Conservation (phyloP, 2,113 vertebrate genomes). For the Pelecanoides urinatrix region DNA sequence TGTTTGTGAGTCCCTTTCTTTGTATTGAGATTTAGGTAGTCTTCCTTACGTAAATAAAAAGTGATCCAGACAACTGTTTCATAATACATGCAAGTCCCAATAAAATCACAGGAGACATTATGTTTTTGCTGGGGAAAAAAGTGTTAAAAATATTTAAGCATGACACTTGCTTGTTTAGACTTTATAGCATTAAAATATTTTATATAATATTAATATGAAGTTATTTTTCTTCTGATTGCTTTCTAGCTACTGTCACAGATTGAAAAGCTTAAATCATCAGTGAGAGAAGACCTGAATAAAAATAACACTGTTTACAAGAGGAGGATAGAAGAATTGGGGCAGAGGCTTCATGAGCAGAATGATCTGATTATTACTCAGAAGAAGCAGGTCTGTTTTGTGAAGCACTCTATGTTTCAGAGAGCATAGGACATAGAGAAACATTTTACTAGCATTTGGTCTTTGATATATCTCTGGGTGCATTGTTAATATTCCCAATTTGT, state of each 20-base stretch:
- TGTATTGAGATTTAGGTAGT: neutral
- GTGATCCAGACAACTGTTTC: neutral
- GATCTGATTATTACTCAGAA: conserved; percentile 77
- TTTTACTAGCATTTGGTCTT: neutral
- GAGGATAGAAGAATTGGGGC: conserved; percentile 78
- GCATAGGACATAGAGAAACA: neutral
- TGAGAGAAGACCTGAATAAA: conserved; percentile 73
- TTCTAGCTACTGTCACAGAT: conserved; percentile 80
- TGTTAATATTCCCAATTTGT: neutral
- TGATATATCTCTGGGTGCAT: neutral
- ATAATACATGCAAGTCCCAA: neutral
- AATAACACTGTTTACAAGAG: conserved; percentile 73
- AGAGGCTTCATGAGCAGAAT: conserved; percentile 82
- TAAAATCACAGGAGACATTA: neutral
- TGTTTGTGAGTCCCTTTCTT: neutral
- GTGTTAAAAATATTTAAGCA: neutral
- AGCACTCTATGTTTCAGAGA: neutral
- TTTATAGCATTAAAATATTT: neutral
- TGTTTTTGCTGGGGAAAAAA: neutral
- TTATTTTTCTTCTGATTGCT: neutral
- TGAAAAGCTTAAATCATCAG: conserved; percentile 69
- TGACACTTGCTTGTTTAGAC: neutral
- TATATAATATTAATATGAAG: neutral
- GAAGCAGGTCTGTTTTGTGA: conserved; percentile 77
- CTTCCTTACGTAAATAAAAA: neutral